A percentile compares a stretch with the other conserved stretches of the same genome.
Conservation (phyloP, 2,888 invertebrate genomes). For the Pseudococcus longispinus region DNA sequence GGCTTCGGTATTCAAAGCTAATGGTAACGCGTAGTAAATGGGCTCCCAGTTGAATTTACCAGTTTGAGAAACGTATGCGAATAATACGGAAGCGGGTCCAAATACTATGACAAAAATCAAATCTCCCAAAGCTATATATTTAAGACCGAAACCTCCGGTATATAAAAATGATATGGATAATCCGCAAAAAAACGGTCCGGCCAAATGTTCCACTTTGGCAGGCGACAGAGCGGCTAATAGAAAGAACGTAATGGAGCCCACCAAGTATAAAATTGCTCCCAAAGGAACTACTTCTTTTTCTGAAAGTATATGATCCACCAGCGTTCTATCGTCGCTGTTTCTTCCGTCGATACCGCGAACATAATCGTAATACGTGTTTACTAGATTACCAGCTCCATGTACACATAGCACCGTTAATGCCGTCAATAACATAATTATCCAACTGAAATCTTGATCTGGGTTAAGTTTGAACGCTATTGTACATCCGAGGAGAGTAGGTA, state of each 20-base stretch:
- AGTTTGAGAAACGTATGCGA: constrained; percentile 91
- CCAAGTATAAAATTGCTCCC: constrained; percentile 85
- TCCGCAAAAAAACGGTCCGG: constrained; percentile 93
- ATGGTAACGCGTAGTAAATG: constrained; percentile 90
- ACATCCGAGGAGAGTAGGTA: constrained; percentile 89
- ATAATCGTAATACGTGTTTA: constrained; percentile 96
- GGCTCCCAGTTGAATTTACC: constrained; percentile 90
- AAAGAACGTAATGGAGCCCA: constrained; percentile 85
- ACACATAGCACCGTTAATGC: constrained; percentile 87
- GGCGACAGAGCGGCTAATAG: constrained; percentile 80
- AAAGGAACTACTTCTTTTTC: constrained; percentile 85
- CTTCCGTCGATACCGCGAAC: constrained; percentile 91
- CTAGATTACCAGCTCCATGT: constrained; percentile 95
- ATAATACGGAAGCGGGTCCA: constrained; percentile 91
- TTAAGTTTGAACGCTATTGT: constrained; percentile 82
- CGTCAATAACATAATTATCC: constrained; percentile 80
- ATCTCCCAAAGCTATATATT: constrained; percentile 94
- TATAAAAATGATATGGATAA: constrained; percentile 94
- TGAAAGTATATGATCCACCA: constrained; percentile 89
- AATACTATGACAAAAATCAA: constrained; percentile 90
- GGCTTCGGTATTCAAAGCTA: constrained; percentile 93
- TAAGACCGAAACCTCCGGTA: constrained; percentile 93
- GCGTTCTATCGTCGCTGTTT: constrained; percentile 90
- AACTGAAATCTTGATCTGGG: constrained; percentile 79
- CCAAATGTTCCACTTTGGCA: constrained; percentile 92